Conservation (phyloP, 2,797 vertebrate genomes). For the Huso huso region DNA sequence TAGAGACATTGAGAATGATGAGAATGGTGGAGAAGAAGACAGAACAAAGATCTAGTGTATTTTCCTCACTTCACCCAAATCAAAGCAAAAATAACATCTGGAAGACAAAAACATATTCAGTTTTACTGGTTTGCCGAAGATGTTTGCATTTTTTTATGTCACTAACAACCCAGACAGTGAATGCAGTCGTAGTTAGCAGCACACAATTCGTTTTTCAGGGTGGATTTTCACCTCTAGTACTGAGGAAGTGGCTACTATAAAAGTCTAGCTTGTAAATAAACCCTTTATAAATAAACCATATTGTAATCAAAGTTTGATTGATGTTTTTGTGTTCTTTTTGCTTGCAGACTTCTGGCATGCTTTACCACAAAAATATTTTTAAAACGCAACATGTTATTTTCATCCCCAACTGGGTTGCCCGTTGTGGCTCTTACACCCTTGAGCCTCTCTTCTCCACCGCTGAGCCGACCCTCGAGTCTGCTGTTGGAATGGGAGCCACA, state of each 20-base stretch:
- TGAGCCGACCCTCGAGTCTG: slow-evolving; percentile 69
- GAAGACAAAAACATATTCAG: too few species aligned
- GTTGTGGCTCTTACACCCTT: slow-evolving; percentile 61
- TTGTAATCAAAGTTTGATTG: background rate
- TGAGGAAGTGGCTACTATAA: too few species aligned
- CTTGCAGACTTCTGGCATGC: slow-evolving; percentile 75
- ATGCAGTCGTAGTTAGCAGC: too few species aligned
- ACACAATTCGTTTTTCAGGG: too few species aligned
- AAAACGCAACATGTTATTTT: slow-evolving; percentile 67
- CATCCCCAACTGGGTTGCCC: slow-evolving; percentile 70
- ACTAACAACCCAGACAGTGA: too few species aligned
- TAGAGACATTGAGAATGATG: background rate
- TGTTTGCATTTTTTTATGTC: too few species aligned
- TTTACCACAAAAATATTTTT: slow-evolving; percentile 68
- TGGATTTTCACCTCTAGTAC: too few species aligned
- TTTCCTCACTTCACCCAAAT: too few species aligned
- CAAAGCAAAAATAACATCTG: too few species aligned
- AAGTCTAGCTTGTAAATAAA: too few species aligned
- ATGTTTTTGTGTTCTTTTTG: background rate
- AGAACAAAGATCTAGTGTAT: background rate
- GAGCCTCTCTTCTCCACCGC: slow-evolving; percentile 81
- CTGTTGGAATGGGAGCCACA: slow-evolving; percentile 90
- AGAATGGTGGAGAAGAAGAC: background rate
- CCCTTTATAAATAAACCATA: too few species aligned
- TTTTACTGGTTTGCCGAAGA: too few species aligned